Evolutionary conservation across 2,113 vertebrate genomes (phyloP).

Genomic region (Cyanoramphus novaezelandiae): DNA sequence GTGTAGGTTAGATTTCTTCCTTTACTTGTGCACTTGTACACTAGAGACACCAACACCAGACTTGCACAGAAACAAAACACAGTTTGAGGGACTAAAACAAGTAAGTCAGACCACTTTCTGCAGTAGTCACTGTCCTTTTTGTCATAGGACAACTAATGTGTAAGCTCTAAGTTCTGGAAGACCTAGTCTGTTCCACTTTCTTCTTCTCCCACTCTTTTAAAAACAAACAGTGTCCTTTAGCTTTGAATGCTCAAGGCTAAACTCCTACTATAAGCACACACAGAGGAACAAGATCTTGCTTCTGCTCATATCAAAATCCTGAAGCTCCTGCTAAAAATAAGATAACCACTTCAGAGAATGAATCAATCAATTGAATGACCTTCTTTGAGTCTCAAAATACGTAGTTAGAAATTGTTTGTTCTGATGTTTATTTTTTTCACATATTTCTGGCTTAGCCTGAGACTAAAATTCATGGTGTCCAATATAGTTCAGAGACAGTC

Average conservation of each 20-base stretch:
- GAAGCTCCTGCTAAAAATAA: background rate
- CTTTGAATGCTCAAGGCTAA: background rate
- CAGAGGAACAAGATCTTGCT: background rate
- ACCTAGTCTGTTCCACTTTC: background rate
- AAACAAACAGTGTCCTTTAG: background rate
- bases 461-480: background rate
- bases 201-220: background rate
- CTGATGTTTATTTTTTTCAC: background rate
- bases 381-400: background rate
- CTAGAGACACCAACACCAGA: background rate
- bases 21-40: background rate
- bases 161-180: background rate
- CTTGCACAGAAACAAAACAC: background rate
- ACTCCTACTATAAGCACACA: background rate
- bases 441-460: background rate
- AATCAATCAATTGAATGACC: background rate
- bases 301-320: background rate
- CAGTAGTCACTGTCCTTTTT: background rate
- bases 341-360: background rate
- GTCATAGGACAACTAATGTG: background rate
- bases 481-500: background rate
- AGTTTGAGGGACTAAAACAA: background rate
- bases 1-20: background rate
- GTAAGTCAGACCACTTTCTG: background rate
- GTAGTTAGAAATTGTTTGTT: background rate